Conservation (phyloP, 35 echinoderm and acorn worm genomes). For the Nesometra sesokonis region DNA sequence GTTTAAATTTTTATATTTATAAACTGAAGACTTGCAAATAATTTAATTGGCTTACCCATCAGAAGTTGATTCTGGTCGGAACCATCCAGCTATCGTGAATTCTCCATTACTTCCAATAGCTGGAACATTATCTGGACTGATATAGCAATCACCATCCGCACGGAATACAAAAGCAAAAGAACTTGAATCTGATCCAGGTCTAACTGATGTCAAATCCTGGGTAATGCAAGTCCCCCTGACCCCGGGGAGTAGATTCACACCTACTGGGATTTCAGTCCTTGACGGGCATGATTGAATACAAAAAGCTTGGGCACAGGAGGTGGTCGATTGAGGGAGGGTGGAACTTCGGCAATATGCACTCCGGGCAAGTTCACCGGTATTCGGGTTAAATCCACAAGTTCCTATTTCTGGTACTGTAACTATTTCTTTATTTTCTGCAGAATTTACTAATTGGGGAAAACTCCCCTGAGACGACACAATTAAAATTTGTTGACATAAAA, state of each 20-base stretch:
- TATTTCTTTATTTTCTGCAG: conserved; percentile 55
- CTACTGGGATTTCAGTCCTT: conserved; percentile 48
- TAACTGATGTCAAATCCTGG: conserved; percentile 28
- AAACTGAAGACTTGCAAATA: too few relatives aligned
- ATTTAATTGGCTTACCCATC: conserved; percentile 51
- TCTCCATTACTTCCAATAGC: conserved; percentile 58
- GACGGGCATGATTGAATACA: conserved; percentile 72
- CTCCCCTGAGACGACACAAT: conserved; percentile 19
- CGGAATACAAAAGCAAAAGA: conserved; percentile 54
- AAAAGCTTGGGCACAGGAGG: conserved; percentile 26
- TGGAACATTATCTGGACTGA: conserved; percentile 38
- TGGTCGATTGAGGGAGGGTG: conserved; percentile 37
- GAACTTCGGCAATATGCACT: conserved; percentile 92
- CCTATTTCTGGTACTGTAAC: conserved; percentile 65
- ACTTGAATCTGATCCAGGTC: conserved; percentile 36
- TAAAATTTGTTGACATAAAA: neutral
- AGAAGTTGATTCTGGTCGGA: conserved; percentile 48
- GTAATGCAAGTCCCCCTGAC: conserved; percentile 50
- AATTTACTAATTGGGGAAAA: conserved; percentile 78
- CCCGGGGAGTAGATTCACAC: conserved; percentile 1
- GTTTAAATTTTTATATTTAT: too few relatives aligned
- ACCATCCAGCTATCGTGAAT: conserved; percentile 76
- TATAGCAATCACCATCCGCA: conserved; percentile 38
- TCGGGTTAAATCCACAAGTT: conserved; percentile 72
- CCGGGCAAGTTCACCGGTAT: conserved; percentile 11